A percentile compares a stretch with the other conserved stretches of the same genome.
Evolutionary conservation across 2,797 vertebrate species (phyloP).

Genomic region (Danionella dracula): DNA sequence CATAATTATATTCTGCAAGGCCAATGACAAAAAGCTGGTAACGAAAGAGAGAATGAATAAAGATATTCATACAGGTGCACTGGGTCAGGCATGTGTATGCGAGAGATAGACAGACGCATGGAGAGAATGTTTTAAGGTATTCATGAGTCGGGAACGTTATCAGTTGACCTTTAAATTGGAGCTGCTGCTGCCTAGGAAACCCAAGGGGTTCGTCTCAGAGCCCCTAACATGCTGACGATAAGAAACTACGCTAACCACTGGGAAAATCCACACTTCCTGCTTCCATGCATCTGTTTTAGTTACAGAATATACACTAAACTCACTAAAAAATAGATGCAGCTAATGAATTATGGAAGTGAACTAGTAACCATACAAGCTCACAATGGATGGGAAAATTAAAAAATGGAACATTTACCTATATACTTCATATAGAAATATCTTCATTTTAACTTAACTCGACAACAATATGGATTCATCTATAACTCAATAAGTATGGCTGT

Average conservation of each 20-base stretch:
- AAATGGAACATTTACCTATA: too few species aligned
- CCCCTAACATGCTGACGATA: conserved; percentile 69
- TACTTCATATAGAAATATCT: too few species aligned
- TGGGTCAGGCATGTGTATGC: neutral
- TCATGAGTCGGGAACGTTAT: conserved; percentile 70
- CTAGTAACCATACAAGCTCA: too few species aligned
- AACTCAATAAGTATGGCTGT: too few species aligned
- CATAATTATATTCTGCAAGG: neutral
- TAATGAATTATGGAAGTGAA: too few species aligned
- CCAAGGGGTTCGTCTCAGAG: conserved; percentile 60
- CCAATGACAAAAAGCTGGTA: neutral
- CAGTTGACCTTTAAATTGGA: conserved; percentile 78
- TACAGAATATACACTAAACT: conserved; percentile 53
- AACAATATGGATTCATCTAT: too few species aligned
- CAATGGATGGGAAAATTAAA: too few species aligned
- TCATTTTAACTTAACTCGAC: too few species aligned
- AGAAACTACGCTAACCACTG: conserved; percentile 65
- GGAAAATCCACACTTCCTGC: conserved; percentile 48
- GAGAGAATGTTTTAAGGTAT: conserved; percentile 60
- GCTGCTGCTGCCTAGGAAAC: conserved; percentile 60
- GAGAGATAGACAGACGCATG: neutral
- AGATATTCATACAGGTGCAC: neutral
- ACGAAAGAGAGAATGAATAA: neutral
- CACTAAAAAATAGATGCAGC: too few species aligned
- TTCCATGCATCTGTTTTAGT: conserved; percentile 40